Evolutionary conservation across 2,888 invertebrate genomes (phyloP).

Genomic region (Bombylius discolor): DNA sequence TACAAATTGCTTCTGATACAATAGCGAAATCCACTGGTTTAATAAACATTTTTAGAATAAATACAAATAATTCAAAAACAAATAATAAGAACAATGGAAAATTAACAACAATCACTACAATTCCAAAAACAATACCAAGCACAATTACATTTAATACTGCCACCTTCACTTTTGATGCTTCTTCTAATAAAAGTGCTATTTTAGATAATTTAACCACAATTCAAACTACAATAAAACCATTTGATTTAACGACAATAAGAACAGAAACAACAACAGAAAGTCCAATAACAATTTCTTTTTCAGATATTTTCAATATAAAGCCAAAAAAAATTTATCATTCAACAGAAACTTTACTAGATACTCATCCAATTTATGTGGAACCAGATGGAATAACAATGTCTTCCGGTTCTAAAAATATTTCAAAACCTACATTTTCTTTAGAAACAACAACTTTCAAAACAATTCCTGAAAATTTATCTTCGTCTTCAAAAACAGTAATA

Average conservation of each 20-base stretch:
- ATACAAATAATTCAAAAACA: not conserved
- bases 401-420: no score
- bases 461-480: no score
- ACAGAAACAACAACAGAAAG: slow-evolving; percentile 9
- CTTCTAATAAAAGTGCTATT: not conserved
- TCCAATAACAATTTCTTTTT: slow-evolving; percentile 16
- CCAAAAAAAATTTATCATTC: slow-evolving; percentile 15
- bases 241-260: not conserved
- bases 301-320: slow-evolving; percentile 18
- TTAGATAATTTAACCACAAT: not conserved
- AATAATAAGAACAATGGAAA: slow-evolving; percentile 1
- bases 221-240: not conserved
- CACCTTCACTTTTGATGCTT: not conserved
- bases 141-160: not conserved
- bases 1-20: slow-evolving; percentile 16
- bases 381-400: not conserved
- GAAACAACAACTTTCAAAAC: no score
- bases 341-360: slow-evolving; percentile 10
- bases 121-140: not conserved
- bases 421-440: no score
- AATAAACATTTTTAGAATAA: not conserved
- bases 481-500: no score
- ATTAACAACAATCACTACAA: not conserved
- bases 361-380: slow-evolving; percentile 15
- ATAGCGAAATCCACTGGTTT: not conserved